Evolutionary conservation across 2,113 vertebrate genomes (phyloP).

Genomic region (Lynx canadensis): DNA sequence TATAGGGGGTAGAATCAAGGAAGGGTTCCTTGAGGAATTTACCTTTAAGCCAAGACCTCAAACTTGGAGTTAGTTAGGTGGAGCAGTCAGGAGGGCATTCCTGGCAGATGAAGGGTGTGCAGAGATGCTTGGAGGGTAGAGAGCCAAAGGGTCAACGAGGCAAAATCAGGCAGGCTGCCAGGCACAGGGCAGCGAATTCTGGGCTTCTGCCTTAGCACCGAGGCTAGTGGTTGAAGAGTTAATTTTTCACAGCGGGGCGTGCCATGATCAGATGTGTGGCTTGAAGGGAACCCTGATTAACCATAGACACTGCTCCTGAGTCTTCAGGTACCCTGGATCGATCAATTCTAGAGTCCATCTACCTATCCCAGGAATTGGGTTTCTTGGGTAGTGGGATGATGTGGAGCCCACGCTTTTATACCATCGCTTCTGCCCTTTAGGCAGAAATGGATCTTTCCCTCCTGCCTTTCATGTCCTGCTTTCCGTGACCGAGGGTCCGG

Average conservation of each 20-base stretch:
- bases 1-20: rapidly evolving
- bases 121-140: neutral
- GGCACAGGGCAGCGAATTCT: neutral
- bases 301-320: neutral
- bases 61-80: neutral
- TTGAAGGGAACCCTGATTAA: neutral
- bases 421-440: rapidly evolving
- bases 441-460: neutral
- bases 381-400: neutral
- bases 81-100: neutral
- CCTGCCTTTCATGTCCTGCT: neutral
- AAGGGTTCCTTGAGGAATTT: neutral
- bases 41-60: neutral
- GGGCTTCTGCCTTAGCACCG: neutral
- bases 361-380: neutral
- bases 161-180: neutral
- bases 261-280: neutral
- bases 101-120: neutral
- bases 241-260: neutral
- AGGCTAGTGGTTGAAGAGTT: neutral
- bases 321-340: neutral
- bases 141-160: neutral
- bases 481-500: neutral
- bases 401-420: neutral
- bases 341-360: neutral